These are phyloP conservation scores for Oxygymnocypris stewartii DNA, from an alignment of 2,113 vertebrate species.

Conservation along the genomic window DNA sequence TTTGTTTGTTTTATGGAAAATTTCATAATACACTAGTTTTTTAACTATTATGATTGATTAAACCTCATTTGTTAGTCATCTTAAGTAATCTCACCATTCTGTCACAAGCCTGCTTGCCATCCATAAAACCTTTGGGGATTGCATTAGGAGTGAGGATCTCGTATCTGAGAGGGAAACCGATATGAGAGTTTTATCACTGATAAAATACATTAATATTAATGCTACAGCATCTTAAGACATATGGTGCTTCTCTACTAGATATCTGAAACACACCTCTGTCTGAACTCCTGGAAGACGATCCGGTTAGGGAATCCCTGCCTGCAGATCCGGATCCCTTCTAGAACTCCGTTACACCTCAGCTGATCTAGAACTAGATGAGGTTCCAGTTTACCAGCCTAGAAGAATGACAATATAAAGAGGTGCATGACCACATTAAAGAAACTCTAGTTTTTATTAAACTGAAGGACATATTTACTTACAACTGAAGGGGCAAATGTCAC, in stretches of 20 bases:
- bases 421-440: neutral
- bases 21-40: neutral
- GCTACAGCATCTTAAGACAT: neutral
- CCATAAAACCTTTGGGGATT: constrained; percentile 98
- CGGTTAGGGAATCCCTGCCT: constrained; percentile 98
- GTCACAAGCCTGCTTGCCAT: constrained; percentile 97
- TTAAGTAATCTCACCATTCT: constrained; percentile 82
- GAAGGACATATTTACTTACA: neutral
- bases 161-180: constrained; percentile 76
- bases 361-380: constrained; percentile 96
- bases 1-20: neutral
- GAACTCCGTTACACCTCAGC: constrained; percentile 92
- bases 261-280: constrained; percentile 83
- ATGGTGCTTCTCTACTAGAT: neutral
- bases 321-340: constrained; percentile 96
- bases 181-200: neutral
- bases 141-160: constrained; percentile 98
- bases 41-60: neutral
- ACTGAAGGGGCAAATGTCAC: constrained; percentile 38
- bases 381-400: constrained; percentile 92
- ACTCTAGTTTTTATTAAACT: neutral
- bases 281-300: constrained; percentile 98
- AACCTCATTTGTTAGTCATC: neutral
- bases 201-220: neutral
- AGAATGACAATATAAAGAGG: neutral